Percentiles rank a stretch among this genome's conserved stretches.
Evolutionary conservation across 2,797 vertebrate genomes (phyloP).

Genomic region (Pteronotus mesoamericanus): DNA sequence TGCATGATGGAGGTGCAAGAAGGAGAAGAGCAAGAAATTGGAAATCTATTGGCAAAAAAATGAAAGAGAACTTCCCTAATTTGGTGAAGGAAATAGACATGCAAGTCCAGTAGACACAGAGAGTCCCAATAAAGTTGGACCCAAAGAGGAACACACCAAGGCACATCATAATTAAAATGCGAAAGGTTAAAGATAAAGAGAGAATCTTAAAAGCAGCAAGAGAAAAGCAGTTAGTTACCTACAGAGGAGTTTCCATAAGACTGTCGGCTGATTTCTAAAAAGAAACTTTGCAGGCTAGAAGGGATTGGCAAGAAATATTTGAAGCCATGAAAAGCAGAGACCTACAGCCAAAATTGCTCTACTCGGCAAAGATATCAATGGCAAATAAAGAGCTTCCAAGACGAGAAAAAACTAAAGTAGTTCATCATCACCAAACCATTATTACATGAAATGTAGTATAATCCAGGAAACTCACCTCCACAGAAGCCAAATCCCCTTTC

Average conservation of each 20-base stretch:
- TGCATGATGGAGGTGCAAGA: background rate
- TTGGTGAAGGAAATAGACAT: background rate
- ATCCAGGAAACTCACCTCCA: background rate
- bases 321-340: background rate
- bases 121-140: background rate
- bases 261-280: background rate
- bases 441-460: background rate
- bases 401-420: background rate
- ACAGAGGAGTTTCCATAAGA: background rate
- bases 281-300: background rate
- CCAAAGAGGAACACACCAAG: background rate
- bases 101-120: background rate
- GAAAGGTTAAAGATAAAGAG: background rate
- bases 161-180: background rate
- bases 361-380: background rate
- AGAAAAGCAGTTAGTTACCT: too few species aligned
- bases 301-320: background rate
- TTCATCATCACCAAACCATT: background rate
- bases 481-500: background rate
- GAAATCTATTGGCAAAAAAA: background rate
- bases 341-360: background rate
- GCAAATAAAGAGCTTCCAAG: background rate
- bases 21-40: background rate
- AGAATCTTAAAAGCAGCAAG: background rate
- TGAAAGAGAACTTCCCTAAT: background rate